phyloP scores from a whole-genome alignment of 2,888 invertebrate species.

The Brachypterus glaber region DNA sequence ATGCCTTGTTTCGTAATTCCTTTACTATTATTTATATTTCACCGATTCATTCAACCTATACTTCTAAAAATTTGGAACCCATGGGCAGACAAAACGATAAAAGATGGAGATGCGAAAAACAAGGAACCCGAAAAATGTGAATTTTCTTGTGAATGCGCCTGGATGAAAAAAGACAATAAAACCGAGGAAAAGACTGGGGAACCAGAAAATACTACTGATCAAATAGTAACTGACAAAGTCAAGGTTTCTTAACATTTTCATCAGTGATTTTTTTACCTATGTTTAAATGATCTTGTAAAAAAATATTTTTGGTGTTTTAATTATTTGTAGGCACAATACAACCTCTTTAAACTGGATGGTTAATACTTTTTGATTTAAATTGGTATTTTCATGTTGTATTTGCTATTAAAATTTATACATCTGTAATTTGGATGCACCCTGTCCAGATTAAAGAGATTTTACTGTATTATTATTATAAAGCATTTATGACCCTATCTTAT shows the following conservation, averaged over 20 bases:
- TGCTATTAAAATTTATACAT: too few species aligned
- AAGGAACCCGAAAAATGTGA: constrained; percentile 21
- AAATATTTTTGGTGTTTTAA: too few species aligned
- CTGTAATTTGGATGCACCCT: too few species aligned
- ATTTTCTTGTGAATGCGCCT: constrained; percentile 26
- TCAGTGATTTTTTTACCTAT: too few species aligned
- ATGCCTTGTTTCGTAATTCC: constrained; percentile 81
- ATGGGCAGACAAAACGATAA: constrained; percentile 56
- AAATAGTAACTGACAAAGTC: constrained; percentile 11
- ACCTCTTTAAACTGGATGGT: too few species aligned
- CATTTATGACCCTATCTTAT: too few species aligned
- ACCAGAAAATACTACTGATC: background rate
- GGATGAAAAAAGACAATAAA: constrained; percentile 27
- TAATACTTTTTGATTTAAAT: too few species aligned
- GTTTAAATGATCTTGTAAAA: too few species aligned
- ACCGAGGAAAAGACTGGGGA: constrained; percentile 6
- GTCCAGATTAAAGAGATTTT: too few species aligned
- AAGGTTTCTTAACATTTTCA: constrained; percentile 15
- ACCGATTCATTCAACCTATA: constrained; percentile 74
- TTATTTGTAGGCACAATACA: too few species aligned
- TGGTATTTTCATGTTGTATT: too few species aligned
- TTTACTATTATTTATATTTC: constrained; percentile 71
- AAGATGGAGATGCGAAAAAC: constrained; percentile 24
- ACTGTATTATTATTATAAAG: too few species aligned
- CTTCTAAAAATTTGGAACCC: constrained; percentile 75